Evolutionary conservation across 2,888 invertebrate genomes (phyloP).

Genomic region (Eueremaeus valkanovi): DNA sequence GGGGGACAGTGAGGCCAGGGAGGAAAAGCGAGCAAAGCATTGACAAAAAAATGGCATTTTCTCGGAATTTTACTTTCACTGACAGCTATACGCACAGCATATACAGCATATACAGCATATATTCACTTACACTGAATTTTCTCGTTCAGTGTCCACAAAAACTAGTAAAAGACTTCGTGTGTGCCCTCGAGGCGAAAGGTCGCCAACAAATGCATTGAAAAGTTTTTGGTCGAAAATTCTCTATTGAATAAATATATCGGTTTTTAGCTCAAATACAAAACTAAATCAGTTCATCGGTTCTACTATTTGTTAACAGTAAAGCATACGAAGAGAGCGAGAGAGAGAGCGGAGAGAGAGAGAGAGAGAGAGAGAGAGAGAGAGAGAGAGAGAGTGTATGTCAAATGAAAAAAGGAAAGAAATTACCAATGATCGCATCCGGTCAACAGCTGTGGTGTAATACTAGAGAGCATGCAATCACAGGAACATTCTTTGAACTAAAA

Average conservation of each 20-base stretch:
- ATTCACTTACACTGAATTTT: no score
- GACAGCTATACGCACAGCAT: no score
- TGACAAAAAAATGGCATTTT: background rate
- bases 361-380: background rate
- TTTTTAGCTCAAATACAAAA: slow-evolving; percentile 4
- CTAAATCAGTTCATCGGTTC: slow-evolving; percentile 4
- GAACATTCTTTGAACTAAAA: no score
- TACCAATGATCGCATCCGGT: slow-evolving; percentile 23
- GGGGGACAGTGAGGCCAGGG: background rate
- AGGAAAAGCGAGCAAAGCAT: no score
- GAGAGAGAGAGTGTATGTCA: background rate
- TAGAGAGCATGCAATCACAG: background rate
- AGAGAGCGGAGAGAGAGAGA: background rate
- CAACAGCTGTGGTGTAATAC: slow-evolving; percentile 4
- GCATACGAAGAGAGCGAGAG: background rate
- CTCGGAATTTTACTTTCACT: slow-evolving; percentile 18
- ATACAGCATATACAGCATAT: no score
- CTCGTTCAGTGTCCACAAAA: background rate
- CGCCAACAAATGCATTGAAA: slow-evolving; percentile 10
- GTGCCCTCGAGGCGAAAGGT: slow-evolving; percentile 25
- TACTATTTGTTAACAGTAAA: background rate
- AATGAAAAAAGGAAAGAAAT: background rate
- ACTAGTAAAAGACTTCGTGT: background rate
- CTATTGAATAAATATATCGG: slow-evolving; percentile 14
- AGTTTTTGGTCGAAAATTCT: background rate